phyloP scores from a whole-genome alignment of 2,888 invertebrate genomes.

The Dexiosoma caninum region DNA sequence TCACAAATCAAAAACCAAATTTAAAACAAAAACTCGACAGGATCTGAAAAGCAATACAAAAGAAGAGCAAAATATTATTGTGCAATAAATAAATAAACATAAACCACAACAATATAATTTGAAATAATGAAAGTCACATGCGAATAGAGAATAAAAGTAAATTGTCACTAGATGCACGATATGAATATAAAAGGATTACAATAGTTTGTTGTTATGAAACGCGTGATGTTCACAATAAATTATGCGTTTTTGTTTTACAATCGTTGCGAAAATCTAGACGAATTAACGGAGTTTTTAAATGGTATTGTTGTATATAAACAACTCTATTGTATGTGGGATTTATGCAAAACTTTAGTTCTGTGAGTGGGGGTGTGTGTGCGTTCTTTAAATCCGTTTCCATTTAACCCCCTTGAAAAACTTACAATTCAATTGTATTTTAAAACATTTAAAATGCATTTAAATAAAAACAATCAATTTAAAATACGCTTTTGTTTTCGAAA shows the following conservation, averaged over 20 bases:
- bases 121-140: slow-evolving; percentile 23
- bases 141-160: background rate
- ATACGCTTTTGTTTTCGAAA: slow-evolving; percentile 42
- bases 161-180: background rate
- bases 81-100: background rate
- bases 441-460: slow-evolving; percentile 48
- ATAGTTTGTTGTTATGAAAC: slow-evolving; percentile 50
- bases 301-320: slow-evolving; percentile 16
- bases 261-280: slow-evolving; percentile 19
- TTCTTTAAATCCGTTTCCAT: slow-evolving; percentile 18
- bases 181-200: slow-evolving; percentile 46
- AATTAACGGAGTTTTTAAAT: slow-evolving; percentile 4
- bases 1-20: no score
- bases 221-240: slow-evolving; percentile 45
- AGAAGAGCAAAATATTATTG: slow-evolving; percentile 16
- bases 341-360: background rate
- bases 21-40: slow-evolving; percentile 35
- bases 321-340: slow-evolving; percentile 4
- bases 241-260: slow-evolving; percentile 29
- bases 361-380: slow-evolving; percentile 18
- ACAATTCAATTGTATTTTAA: slow-evolving; percentile 44
- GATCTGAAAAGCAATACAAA: background rate
- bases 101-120: background rate
- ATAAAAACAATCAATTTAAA: slow-evolving; percentile 45
- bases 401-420: slow-evolving; percentile 45